Conservation (phyloP, 2,113 vertebrate species). For the Tachysurus vachellii region DNA sequence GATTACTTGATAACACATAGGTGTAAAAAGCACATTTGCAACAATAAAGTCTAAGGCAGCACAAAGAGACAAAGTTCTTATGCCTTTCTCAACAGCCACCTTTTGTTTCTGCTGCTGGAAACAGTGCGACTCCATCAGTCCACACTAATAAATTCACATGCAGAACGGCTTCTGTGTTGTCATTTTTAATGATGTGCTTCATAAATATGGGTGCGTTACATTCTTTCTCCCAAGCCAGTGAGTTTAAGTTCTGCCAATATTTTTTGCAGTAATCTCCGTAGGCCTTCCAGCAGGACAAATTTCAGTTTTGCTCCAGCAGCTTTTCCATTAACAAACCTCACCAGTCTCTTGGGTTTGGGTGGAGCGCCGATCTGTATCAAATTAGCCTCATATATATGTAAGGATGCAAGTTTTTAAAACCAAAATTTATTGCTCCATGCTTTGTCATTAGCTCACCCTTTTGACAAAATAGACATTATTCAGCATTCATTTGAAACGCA, state of each 20-base stretch:
- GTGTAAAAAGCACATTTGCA: neutral
- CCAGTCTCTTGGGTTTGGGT: slow-evolving; percentile 31
- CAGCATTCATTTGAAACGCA: neutral
- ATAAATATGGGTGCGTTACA: slow-evolving; percentile 23
- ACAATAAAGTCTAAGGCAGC: neutral
- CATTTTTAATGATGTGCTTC: slow-evolving; percentile 47
- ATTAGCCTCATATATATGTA: slow-evolving; percentile 5
- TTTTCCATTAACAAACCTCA: slow-evolving; percentile 36
- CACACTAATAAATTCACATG: slow-evolving; percentile 19
- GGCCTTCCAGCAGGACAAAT: slow-evolving; percentile 38
- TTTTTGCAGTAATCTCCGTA: slow-evolving; percentile 19
- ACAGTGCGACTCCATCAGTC: slow-evolving; percentile 10
- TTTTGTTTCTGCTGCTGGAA: slow-evolving; percentile 1
- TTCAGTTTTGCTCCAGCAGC: slow-evolving; percentile 37
- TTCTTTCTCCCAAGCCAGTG: slow-evolving; percentile 21
- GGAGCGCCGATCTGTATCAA: slow-evolving; percentile 34
- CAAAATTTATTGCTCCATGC: slow-evolving; percentile 12
- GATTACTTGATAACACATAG: neutral
- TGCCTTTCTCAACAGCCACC: neutral
- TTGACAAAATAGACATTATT: slow-evolving; percentile 28
- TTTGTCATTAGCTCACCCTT: slow-evolving; percentile 31
- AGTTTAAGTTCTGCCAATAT: slow-evolving; percentile 29
- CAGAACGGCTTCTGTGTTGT: slow-evolving; percentile 35
- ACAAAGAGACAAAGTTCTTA: slow-evolving; percentile 14
- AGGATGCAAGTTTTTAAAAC: slow-evolving; percentile 3